Evolutionary conservation across 2,888 invertebrate genomes (phyloP), one percentile per base, ranked within the genome.

Genomic region (Tetheella fluctuosa): DNA sequence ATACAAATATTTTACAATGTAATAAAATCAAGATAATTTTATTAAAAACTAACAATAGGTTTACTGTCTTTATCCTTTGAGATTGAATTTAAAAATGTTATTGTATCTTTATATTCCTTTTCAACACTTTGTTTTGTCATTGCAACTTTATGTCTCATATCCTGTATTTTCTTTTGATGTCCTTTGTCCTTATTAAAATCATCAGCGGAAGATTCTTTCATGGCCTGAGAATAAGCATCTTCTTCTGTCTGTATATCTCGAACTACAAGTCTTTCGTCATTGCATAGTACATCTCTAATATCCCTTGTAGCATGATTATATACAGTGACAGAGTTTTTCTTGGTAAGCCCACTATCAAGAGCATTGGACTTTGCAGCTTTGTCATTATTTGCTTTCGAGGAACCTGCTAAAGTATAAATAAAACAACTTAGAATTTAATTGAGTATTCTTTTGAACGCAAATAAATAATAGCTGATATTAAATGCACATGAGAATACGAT

Each of bases 61-160:
- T 79, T 86, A 48, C 63, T 71, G 39, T 73, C 65, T 52, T 75
- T 86, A 55, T 86, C 84, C 66, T 86, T 92, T 1, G 91, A 85
- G 37, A 93, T 64, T 12, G 86, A 82, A 64, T 88, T 91, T 55
- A 93, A 76, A 73, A 92, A 92, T 8, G 85, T 81, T 64, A 92
- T 83, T 42, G 92, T 92, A 59, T 92, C 91, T 61, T 80, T 84
- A 66, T 90, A 92, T 68, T 93, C 93, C 61, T 90, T 91, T 60
- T 93, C 91, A 54, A 92, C 85, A 78, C 96, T 94, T 71, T 98
- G 93, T 83, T 96, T 96, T 66, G 97, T 83, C 71, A 90, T 74
- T 12, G 92, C 92, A 56, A 92, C 77, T 77, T 82, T 91, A 64
- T 77, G 85, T 60, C 88, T 85, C 67, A 80, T 73, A 52, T 86